Percentiles rank a stretch among this genome's conserved stretches.
Evolutionary conservation across 2,888 invertebrate species (phyloP).

Genomic region (Glaucopsyche alexis): DNA sequence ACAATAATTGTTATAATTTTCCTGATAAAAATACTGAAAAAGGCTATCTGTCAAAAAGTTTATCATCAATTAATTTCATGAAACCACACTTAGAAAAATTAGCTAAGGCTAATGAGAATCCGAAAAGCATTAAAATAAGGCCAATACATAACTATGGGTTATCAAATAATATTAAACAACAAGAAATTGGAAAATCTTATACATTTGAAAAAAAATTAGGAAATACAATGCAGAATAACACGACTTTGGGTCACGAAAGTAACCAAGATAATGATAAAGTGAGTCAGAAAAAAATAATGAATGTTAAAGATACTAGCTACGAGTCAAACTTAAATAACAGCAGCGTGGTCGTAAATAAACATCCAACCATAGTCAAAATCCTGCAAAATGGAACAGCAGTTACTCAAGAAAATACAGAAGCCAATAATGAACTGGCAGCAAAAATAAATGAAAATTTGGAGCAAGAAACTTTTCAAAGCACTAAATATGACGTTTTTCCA

Average conservation of each 20-base stretch:
- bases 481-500: neutral
- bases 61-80: constrained; percentile 8
- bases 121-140: constrained; percentile 3
- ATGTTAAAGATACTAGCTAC: neutral
- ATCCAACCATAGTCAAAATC: neutral
- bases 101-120: constrained; percentile 4
- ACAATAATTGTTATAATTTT: neutral
- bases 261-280: neutral
- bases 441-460: neutral
- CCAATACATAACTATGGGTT: constrained; percentile 10
- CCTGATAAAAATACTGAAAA: neutral
- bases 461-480: neutral
- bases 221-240: neutral
- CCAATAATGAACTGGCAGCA: neutral
- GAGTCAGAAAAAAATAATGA: neutral
- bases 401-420: neutral
- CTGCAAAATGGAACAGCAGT: neutral
- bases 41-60: neutral
- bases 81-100: constrained; percentile 10
- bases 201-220: neutral
- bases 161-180: neutral
- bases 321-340: neutral
- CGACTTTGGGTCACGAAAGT: neutral
- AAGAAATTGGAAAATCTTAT: neutral
- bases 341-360: neutral